Evolutionary conservation across 1,140 invertebrate genomes (phyloP).

Genomic region (Agraylea sexmaculata): DNA sequence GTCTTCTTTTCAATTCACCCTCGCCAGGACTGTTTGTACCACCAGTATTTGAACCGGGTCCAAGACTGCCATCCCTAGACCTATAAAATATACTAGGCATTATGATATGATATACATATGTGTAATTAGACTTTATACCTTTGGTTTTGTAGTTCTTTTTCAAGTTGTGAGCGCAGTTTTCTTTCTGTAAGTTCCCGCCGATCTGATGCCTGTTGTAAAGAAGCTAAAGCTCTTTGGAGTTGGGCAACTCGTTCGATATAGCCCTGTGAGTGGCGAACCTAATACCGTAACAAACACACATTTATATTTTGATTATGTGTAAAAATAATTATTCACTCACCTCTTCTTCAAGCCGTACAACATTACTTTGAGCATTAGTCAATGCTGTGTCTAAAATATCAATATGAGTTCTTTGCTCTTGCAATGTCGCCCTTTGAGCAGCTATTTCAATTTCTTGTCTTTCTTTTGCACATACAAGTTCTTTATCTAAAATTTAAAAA

Average conservation of each 20-base stretch:
- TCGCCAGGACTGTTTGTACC: constrained; percentile 41
- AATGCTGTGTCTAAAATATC: constrained; percentile 85
- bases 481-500: constrained; percentile 65
- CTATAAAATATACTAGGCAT: constrained; percentile 17
- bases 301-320: constrained; percentile 6
- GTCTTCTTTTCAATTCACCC: constrained; percentile 50
- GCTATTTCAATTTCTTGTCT: constrained; percentile 83
- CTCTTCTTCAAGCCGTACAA: constrained; percentile 81
- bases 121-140: too few relatives aligned
- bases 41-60: constrained; percentile 17
- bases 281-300: constrained; percentile 19
- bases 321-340: constrained; percentile 32
- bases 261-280: constrained; percentile 71
- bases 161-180: constrained; percentile 65
- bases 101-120: too few relatives aligned
- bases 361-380: constrained; percentile 80
- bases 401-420: constrained; percentile 86
- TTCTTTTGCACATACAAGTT: constrained; percentile 74
- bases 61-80: constrained; percentile 19
- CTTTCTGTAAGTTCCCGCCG: constrained; percentile 74
- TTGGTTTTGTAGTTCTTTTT: constrained; percentile 63
- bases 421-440: constrained; percentile 75
- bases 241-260: constrained; percentile 76
- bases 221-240: constrained; percentile 70
- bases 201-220: constrained; percentile 71